Conservation (phyloP, 2,797 vertebrate genomes). For the Nyctalus aviator region DNA sequence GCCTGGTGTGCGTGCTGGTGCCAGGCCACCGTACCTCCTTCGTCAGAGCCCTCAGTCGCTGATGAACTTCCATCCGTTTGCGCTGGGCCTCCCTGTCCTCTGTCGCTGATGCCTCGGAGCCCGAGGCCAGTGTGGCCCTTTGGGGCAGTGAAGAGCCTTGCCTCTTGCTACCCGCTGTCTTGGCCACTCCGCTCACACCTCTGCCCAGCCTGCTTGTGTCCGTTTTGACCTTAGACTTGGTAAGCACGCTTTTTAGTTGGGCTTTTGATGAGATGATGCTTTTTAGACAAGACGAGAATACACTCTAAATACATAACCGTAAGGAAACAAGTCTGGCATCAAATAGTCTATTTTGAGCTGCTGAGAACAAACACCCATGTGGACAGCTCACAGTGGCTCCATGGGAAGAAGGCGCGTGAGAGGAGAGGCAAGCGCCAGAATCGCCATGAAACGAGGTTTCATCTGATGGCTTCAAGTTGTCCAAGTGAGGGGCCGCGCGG, state of each 20-base stretch:
- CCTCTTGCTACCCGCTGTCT: neutral
- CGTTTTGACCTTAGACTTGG: neutral
- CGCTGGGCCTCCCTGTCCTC: neutral
- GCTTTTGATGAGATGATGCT: neutral
- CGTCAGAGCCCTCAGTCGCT: neutral
- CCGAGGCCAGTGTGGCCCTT: neutral
- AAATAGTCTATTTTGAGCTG: neutral
- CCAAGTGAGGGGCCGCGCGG: neutral
- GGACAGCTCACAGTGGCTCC: neutral
- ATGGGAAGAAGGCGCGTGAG: neutral
- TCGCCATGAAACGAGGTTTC: neutral
- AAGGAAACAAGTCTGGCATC: neutral
- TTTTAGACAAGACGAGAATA: neutral
- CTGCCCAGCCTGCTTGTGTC: neutral
- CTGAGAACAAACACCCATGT: neutral
- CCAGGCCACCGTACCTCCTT: rapidly evolving
- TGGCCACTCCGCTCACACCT: neutral
- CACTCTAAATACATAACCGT: too few species aligned
- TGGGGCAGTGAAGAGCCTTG: neutral
- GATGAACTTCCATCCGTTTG: neutral
- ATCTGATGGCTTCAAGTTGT: neutral
- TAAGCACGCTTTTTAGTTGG: neutral
- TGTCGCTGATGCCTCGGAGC: neutral
- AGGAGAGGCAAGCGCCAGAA: neutral
- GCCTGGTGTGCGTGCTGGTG: rapidly evolving